These are phyloP conservation scores for Tipula vernalis DNA, from an alignment of 2,888 invertebrate genomes.

Conservation along the genomic window DNA sequence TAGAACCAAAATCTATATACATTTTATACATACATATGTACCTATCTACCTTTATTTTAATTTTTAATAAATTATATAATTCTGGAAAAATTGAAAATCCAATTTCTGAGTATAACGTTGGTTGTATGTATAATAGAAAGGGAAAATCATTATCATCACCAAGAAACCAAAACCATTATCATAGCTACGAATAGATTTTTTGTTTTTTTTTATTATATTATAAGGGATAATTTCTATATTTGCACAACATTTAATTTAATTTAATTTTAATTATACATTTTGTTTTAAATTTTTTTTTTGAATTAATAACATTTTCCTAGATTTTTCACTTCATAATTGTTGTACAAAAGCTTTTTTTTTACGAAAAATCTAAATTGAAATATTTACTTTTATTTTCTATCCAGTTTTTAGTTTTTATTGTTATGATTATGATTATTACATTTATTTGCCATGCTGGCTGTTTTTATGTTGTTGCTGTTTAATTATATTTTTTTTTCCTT, in stretches of 20 bases:
- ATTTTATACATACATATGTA: neutral
- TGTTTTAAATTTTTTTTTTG: neutral
- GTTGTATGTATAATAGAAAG: neutral
- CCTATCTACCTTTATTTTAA: neutral
- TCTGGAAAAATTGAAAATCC: neutral
- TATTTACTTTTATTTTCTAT: neutral
- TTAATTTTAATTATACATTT: slow-evolving; percentile 4
- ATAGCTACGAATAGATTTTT: neutral
- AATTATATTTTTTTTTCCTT: neutral
- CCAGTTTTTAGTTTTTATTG: neutral
- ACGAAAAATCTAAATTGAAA: neutral
- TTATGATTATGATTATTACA: neutral
- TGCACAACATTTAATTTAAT: slow-evolving; percentile 4
- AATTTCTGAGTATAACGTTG: neutral
- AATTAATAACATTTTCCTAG: neutral
- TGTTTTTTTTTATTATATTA: neutral
- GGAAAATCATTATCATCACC: neutral
- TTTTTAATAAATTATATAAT: neutral
- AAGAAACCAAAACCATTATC: neutral
- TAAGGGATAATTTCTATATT: neutral
- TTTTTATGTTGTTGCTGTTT: neutral
- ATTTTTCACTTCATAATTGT: neutral
- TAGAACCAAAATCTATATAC: neutral
- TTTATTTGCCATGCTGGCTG: neutral
- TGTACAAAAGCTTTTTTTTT: neutral